phyloP scores from a whole-genome alignment of 2,797 vertebrate species.

The Petrocephalus schoutedeni region DNA sequence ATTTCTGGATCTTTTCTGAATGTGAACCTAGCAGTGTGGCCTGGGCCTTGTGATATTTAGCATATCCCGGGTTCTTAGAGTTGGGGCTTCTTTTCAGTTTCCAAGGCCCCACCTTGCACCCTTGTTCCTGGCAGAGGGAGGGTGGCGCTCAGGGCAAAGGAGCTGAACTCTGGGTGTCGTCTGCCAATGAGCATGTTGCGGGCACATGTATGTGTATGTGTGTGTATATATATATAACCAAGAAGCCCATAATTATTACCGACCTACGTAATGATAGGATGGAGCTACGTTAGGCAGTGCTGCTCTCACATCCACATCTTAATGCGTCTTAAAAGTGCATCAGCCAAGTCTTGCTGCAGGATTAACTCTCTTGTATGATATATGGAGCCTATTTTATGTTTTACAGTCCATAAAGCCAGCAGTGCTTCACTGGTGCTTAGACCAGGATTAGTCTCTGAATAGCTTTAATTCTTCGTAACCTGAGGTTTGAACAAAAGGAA shows the following conservation, averaged over 20 bases:
- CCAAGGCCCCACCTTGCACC: slow-evolving; percentile 20
- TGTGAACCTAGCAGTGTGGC: neutral
- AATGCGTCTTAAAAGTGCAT: neutral
- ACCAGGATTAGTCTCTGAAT: neutral
- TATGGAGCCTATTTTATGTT: neutral
- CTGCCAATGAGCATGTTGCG: slow-evolving; percentile 61
- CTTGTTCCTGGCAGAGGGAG: slow-evolving; percentile 32
- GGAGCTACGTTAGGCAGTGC: neutral
- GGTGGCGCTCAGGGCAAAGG: slow-evolving; percentile 35
- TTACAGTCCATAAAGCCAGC: neutral
- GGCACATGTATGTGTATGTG: neutral
- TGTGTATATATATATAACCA: neutral
- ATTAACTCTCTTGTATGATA: neutral
- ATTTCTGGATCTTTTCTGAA: neutral
- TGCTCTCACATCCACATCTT: neutral
- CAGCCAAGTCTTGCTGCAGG: neutral
- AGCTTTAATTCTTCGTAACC: neutral
- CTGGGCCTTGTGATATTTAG: neutral
- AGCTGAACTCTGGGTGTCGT: slow-evolving; percentile 40
- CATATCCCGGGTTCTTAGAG: neutral
- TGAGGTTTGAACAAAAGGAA: neutral
- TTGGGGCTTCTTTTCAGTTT: slow-evolving; percentile 8
- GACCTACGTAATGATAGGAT: neutral
- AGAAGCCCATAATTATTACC: neutral
- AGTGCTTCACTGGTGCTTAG: neutral